Percentiles rank a stretch among this genome's conserved stretches.
Evolutionary conservation across 1,140 invertebrate species (phyloP).

Genomic region (Habropoda laboriosa): DNA sequence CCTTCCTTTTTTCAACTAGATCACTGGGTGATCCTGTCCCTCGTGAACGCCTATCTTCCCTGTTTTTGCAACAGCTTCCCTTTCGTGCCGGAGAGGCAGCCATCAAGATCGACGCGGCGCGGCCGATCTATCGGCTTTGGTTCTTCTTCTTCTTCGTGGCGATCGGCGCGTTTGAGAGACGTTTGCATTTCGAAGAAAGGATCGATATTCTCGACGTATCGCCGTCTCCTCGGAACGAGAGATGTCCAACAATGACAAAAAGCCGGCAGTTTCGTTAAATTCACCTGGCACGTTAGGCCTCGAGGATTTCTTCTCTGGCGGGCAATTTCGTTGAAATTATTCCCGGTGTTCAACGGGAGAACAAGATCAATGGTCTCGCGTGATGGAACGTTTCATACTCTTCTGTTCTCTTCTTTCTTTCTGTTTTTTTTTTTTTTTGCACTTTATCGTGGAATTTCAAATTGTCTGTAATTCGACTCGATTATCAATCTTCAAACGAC

Average conservation of each 20-base stretch:
- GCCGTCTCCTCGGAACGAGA: neutral
- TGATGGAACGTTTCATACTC: too few species aligned
- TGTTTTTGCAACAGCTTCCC: slow-evolving; percentile 30
- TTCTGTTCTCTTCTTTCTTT: too few species aligned
- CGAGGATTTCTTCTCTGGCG: neutral
- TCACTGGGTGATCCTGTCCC: slow-evolving; percentile 54
- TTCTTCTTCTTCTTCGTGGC: slow-evolving; percentile 39
- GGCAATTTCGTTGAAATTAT: slow-evolving; percentile 7
- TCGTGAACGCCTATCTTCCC: slow-evolving; percentile 2
- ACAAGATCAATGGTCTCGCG: too few species aligned
- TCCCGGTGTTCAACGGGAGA: neutral
- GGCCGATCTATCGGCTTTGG: slow-evolving; percentile 32
- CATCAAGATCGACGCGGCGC: slow-evolving; percentile 45
- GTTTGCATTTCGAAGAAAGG: slow-evolving; percentile 44
- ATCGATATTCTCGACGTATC: slow-evolving; percentile 10
- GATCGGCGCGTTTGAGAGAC: slow-evolving; percentile 34
- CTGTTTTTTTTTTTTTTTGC: too few species aligned
- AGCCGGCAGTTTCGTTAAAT: neutral
- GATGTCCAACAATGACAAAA: neutral
- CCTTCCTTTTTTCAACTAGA: slow-evolving; percentile 15
- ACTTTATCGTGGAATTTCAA: neutral
- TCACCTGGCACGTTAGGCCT: too few species aligned
- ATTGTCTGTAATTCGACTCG: slow-evolving; percentile 17
- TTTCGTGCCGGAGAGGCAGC: slow-evolving; percentile 13
- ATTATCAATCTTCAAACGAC: neutral